Conservation (phyloP, 2,888 invertebrate genomes). For the Norana najaformis region DNA sequence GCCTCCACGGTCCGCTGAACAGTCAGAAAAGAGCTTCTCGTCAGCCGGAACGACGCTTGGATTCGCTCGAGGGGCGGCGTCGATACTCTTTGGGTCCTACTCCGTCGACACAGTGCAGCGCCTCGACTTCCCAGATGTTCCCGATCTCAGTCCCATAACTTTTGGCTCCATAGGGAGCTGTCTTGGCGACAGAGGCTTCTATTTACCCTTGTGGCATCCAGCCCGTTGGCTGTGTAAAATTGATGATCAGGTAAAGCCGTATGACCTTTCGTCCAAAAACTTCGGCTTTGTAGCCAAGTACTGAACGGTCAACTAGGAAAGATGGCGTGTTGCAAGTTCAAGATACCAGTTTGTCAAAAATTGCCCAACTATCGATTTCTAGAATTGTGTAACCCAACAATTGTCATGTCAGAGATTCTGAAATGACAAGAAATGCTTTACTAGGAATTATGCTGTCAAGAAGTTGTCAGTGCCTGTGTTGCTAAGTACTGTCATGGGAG, state of each 20-base stretch:
- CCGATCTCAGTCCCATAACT: not conserved
- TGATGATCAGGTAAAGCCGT: constrained; percentile 18
- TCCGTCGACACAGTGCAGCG: not conserved
- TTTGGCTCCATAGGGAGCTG: not conserved
- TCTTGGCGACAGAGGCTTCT: constrained; percentile 9
- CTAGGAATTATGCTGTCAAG: not conserved
- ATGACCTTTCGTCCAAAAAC: constrained; percentile 15
- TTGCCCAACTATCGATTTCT: not conserved
- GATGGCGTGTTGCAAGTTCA: not conserved
- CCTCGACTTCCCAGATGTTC: not conserved
- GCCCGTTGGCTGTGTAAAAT: not conserved
- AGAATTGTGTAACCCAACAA: not conserved
- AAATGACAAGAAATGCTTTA: not conserved
- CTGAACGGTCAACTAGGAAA: not conserved
- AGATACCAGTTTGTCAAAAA: not conserved
- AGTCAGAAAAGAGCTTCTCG: not conserved
- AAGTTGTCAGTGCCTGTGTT: not conserved
- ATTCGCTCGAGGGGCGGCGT: not conserved
- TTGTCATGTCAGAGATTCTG: not conserved
- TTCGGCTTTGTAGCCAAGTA: not conserved
- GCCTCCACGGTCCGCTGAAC: not conserved
- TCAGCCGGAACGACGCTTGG: not conserved
- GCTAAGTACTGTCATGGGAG: not conserved
- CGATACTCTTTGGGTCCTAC: not conserved
- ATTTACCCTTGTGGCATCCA: not conserved